Percentiles rank a stretch among this genome's conserved stretches.
Evolutionary conservation across 2,797 vertebrate species (phyloP).

Genomic region (Setipinna tenuifilis): DNA sequence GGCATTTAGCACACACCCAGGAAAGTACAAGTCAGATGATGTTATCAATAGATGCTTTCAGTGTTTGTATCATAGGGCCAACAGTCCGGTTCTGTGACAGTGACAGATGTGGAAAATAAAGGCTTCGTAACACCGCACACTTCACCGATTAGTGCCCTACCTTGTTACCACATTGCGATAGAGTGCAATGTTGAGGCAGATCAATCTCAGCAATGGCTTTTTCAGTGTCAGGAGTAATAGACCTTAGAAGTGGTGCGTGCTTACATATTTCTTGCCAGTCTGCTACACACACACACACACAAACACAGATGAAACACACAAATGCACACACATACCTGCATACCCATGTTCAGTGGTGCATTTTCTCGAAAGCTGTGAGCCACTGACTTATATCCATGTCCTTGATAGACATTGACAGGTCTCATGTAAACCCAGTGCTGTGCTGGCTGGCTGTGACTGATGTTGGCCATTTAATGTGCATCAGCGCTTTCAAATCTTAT

Average conservation of each 20-base stretch:
- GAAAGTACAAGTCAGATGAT: not conserved
- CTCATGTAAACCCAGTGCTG: constrained; percentile 42
- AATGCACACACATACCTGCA: no score
- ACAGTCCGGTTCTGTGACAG: constrained; percentile 12
- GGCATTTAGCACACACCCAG: not conserved
- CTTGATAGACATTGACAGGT: constrained; percentile 51
- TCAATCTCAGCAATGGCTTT: constrained; percentile 49
- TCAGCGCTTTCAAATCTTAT: constrained; percentile 52
- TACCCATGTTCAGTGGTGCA: constrained; percentile 19
- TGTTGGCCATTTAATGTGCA: constrained; percentile 50
- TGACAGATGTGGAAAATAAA: constrained; percentile 21
- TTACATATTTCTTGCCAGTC: constrained; percentile 51
- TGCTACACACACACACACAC: constrained; percentile 5
- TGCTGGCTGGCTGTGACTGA: constrained; percentile 45
- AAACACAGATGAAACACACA: no score
- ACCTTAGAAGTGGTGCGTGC: constrained; percentile 37
- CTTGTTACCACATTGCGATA: constrained; percentile 38
- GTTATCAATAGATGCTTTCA: constrained; percentile 6
- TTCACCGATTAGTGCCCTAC: constrained; percentile 20
- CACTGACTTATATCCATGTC: constrained; percentile 47
- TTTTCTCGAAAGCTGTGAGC: constrained; percentile 29
- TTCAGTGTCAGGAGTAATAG: constrained; percentile 49
- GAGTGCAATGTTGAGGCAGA: constrained; percentile 37
- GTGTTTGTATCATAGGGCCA: not conserved
- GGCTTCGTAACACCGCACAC: not conserved